phyloP scores from a whole-genome alignment of 2,797 vertebrate species.

The Staurois parvus region DNA sequence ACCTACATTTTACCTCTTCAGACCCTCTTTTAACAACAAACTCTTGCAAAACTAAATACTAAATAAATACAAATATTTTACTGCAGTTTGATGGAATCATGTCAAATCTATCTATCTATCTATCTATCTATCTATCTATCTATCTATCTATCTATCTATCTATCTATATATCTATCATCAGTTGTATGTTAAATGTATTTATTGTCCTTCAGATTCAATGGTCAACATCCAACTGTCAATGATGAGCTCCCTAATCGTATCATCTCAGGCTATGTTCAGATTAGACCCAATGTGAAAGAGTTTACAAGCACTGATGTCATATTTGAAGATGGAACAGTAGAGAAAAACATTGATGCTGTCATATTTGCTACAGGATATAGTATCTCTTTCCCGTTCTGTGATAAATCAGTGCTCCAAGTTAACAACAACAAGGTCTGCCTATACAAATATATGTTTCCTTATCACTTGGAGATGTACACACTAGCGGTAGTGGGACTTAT shows the following conservation, averaged over 20 bases:
- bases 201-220: slow-evolving; percentile 70
- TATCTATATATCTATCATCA: too few relatives aligned
- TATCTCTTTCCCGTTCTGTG: slow-evolving; percentile 81
- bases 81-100: too few relatives aligned
- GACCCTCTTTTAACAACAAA: too few relatives aligned
- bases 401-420: slow-evolving; percentile 69
- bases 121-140: too few relatives aligned
- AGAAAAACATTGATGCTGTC: slow-evolving; percentile 78
- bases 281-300: slow-evolving; percentile 78
- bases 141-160: too few relatives aligned
- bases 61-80: too few relatives aligned
- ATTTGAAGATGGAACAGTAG: slow-evolving; percentile 80
- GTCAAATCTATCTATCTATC: too few relatives aligned
- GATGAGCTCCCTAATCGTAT: slow-evolving; percentile 83
- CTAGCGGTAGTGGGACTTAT: slow-evolving; percentile 80
- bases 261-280: slow-evolving; percentile 76
- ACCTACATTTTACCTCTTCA: too few relatives aligned
- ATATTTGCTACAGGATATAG: slow-evolving; percentile 84
- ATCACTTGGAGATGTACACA: slow-evolving; percentile 73
- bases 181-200: too few relatives aligned
- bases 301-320: slow-evolving; percentile 77
- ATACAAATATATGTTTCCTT: slow-evolving; percentile 81
- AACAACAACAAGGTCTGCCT: slow-evolving; percentile 73
- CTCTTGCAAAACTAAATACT: too few relatives aligned
- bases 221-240: slow-evolving; percentile 78